Evolutionary conservation across 2,888 invertebrate species (phyloP).

Genomic region (Cylloceria caligata): DNA sequence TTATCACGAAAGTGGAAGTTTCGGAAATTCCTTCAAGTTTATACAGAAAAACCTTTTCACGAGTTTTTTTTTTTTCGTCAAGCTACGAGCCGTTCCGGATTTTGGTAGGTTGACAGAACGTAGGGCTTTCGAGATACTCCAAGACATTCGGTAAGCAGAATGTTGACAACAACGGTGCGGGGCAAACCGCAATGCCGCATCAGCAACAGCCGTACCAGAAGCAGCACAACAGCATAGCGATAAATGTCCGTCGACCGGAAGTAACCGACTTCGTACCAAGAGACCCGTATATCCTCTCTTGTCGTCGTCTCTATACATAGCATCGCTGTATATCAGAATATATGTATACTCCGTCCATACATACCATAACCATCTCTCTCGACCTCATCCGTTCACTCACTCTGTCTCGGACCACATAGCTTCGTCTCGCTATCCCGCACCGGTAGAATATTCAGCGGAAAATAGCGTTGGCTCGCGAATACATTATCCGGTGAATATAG

Average conservation of each 20-base stretch:
- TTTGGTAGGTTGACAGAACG: neutral
- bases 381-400: constrained; percentile 19
- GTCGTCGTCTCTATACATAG: constrained; percentile 23
- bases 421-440: constrained; percentile 23
- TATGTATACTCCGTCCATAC: constrained; percentile 9
- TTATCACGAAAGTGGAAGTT: neutral
- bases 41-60: neutral
- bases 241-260: constrained; percentile 64
- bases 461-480: constrained; percentile 59
- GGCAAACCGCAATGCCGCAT: constrained; percentile 46
- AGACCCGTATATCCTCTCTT: constrained; percentile 27
- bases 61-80: neutral
- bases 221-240: constrained; percentile 14
- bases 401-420: constrained; percentile 34
- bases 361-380: neutral
- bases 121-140: constrained; percentile 5
- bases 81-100: constrained; percentile 12
- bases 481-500: constrained; percentile 45
- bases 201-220: constrained; percentile 12
- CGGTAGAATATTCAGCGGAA: constrained; percentile 63
- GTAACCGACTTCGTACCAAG: constrained; percentile 55
- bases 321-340: neutral
- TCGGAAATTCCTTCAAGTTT: neutral
- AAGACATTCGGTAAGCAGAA: constrained; percentile 35
- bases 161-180: constrained; percentile 39